Evolutionary conservation across 2,113 vertebrate species (phyloP).

Genomic region (Triplophysa rosa): DNA sequence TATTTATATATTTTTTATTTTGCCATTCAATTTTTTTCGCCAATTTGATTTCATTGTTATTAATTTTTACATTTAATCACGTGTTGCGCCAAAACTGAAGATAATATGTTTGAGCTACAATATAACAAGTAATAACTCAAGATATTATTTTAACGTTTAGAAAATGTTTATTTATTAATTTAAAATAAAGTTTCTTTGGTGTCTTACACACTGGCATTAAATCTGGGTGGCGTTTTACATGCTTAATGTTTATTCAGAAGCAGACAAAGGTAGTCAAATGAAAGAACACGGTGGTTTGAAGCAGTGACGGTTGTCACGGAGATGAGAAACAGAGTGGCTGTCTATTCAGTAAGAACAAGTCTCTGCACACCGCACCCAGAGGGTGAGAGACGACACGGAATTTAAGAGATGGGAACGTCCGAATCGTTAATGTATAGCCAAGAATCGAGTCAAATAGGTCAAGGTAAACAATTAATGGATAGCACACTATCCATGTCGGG

Average conservation of each 20-base stretch:
- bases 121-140: no score
- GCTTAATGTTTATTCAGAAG: slow-evolving; percentile 75
- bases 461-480: slow-evolving; percentile 16
- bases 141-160: no score
- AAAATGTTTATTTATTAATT: no score
- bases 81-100: no score
- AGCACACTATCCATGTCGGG: slow-evolving; percentile 53
- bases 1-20: no score
- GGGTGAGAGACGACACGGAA: not conserved
- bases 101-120: no score
- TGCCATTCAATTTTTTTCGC: no score
- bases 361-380: slow-evolving; percentile 60
- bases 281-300: slow-evolving; percentile 19
- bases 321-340: slow-evolving; percentile 40
- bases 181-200: not conserved
- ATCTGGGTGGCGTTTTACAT: slow-evolving; percentile 59
- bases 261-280: slow-evolving; percentile 16
- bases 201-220: not conserved
- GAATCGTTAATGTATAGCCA: not conserved
- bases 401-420: not conserved
- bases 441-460: not conserved
- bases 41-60: no score
- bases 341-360: slow-evolving; percentile 63
- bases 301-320: slow-evolving; percentile 32
- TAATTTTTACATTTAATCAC: no score